A percentile compares a stretch with the other conserved stretches of the same genome.
Evolutionary conservation across 2,797 vertebrate genomes (phyloP).

Genomic region (Holocentrus rufus): DNA sequence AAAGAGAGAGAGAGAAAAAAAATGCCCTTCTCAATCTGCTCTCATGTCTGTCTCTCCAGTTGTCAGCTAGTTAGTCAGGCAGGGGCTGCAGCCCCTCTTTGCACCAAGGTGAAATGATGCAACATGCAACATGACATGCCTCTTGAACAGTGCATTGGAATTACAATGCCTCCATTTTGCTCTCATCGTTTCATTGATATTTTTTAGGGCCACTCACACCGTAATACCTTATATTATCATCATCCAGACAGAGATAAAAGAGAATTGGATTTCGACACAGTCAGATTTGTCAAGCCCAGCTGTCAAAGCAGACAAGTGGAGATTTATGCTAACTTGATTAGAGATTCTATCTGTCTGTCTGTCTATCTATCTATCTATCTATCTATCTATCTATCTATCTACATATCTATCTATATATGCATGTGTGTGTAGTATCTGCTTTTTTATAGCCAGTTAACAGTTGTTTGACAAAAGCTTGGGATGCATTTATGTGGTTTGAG

Average conservation of each 20-base stretch:
- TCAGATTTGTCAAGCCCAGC: conserved; percentile 44
- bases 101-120: conserved; percentile 39
- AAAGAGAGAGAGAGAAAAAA: conserved; percentile 6
- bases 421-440: conserved; percentile 15
- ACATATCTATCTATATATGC: no score
- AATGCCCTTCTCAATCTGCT: conserved; percentile 1
- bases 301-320: conserved; percentile 54
- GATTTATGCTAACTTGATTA: conserved; percentile 60
- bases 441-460: conserved; percentile 52
- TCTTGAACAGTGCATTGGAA: conserved; percentile 40
- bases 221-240: conserved; percentile 49
- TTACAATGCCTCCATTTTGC: conserved; percentile 29
- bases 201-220: conserved; percentile 49
- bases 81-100: conserved; percentile 1
- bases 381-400: no score
- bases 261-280: conserved; percentile 16
- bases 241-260: conserved; percentile 53
- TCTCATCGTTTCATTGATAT: conserved; percentile 28
- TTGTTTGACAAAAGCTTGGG: conserved; percentile 49
- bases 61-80: conserved; percentile 19
- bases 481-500: conserved; percentile 45
- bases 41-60: conserved; percentile 7
- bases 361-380: no score
- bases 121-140: conserved; percentile 31
- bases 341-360: conserved; percentile 6